phyloP scores from a whole-genome alignment of 53 echinoderm and acorn worm species.

The Temnopleurus reevesii region DNA sequence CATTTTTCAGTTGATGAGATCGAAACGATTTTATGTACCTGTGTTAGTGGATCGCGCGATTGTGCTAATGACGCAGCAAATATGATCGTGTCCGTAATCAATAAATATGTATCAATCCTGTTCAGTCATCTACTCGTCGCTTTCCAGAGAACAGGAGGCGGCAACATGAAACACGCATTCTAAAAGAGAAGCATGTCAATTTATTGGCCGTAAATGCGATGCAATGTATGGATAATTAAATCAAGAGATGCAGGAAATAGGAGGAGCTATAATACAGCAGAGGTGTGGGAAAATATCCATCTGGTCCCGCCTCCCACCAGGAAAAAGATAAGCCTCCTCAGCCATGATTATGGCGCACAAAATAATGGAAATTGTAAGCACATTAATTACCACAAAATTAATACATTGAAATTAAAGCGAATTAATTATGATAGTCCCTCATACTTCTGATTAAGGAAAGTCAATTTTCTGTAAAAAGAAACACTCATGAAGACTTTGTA shows the following conservation, averaged over 20 bases:
- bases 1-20: background rate
- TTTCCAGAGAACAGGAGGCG: background rate
- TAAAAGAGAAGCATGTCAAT: background rate
- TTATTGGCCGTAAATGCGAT: background rate
- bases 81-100: background rate
- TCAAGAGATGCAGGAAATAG: background rate
- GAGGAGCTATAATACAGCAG: background rate
- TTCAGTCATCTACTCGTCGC: background rate
- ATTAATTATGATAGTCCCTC: too few species aligned
- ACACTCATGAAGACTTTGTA: too few species aligned
- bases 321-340: too few species aligned
- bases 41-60: background rate
- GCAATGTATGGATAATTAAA: background rate
- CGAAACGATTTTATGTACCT: background rate
- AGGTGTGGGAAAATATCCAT: background rate
- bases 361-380: too few species aligned
- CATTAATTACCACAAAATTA: too few species aligned
- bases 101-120: background rate
- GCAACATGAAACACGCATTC: background rate
- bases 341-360: too few species aligned
- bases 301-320: constrained; percentile 1
- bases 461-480: too few species aligned
- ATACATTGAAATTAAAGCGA: too few species aligned
- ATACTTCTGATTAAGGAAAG: too few species aligned
- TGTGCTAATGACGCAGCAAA: background rate